Base-by-base conservation (phyloP, 1,140 invertebrate genomes). In the Eriocheir sinensis region DNA sequence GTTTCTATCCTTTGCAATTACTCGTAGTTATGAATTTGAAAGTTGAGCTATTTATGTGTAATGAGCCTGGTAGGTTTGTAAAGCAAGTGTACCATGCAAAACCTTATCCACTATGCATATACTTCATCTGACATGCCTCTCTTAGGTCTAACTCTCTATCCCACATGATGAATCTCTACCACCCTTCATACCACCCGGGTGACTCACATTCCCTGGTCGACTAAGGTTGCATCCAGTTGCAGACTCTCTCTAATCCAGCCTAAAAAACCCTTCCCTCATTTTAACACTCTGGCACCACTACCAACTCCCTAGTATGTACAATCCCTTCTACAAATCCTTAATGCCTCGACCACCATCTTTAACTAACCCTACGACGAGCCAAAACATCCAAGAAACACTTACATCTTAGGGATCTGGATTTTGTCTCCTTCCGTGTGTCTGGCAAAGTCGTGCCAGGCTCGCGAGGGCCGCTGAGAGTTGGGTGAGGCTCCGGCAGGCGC, bases 371-470 rank as follows among this genome's bases (percentile, higher is more conserved):
- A 92, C 30, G 81, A 80, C 36, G 40, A 92, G 30, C 40, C 12
- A 40, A 53, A n/a, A 0, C 72, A 83, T 27, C 15, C n/a, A 41
- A 36, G 21, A 12, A 44, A 81, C 96, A 98, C 98, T 99, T 97
- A 99, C 99, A 99, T 97, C 98, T 99, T 99, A 97, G 99, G 98
- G 97, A 99, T 99, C 97, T 99, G 98, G 96, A 99, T 99, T 97
- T 99, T 99, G 97, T 99, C 99, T 91, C 98, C 98, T 97, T 99
- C 98, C 96, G 98, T 98, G 96, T 99, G 98, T 95, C 98, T 97
- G 36, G 98, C 98, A 96, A 99, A 99, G 97, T 99, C 96, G 93
- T 96, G 96, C 96, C 96, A 96, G 21, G 96, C 96, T 89, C 96
- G 38, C 15, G 95, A 4, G n/a, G 91, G 83, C 32, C 95, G 80